Percentiles rank a stretch among this genome's conserved stretches.
Evolutionary conservation across 2,113 vertebrate species (phyloP).

Genomic region (Micronycteris hirsuta): DNA sequence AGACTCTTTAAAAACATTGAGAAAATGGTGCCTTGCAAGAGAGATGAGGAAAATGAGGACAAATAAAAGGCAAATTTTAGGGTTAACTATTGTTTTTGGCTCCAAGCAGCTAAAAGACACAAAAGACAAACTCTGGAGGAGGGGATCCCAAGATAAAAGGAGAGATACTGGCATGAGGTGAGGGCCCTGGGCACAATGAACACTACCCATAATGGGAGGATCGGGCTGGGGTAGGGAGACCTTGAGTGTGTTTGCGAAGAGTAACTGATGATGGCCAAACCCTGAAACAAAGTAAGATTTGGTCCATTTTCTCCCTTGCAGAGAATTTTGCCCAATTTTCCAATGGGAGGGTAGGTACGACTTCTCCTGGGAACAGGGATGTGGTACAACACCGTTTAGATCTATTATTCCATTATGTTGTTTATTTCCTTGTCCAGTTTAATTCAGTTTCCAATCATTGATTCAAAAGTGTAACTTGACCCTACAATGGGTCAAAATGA

Average conservation of each 20-base stretch:
- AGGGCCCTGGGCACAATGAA: not conserved
- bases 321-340: not conserved
- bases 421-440: conserved; percentile 3
- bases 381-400: not conserved
- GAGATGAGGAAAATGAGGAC: not conserved
- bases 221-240: not conserved
- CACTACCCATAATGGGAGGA: not conserved
- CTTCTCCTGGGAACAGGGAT: not conserved
- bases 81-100: not conserved
- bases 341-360: not conserved
- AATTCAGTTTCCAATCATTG: not conserved
- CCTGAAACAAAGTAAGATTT: not conserved
- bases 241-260: not conserved
- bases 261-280: not conserved
- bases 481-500: not conserved
- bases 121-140: not conserved
- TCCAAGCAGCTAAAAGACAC: not conserved
- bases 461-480: conserved; percentile 23
- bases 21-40: not conserved
- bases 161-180: not conserved
- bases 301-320: not conserved
- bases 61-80: not conserved
- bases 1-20: not conserved
- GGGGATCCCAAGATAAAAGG: not conserved
- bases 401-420: not conserved